A percentile compares a stretch with the other conserved stretches of the same genome.
These are phyloP conservation scores for Cyphomyrus plagiostoma DNA, from an alignment of 2,113 vertebrate species.

Conservation along the genomic window DNA sequence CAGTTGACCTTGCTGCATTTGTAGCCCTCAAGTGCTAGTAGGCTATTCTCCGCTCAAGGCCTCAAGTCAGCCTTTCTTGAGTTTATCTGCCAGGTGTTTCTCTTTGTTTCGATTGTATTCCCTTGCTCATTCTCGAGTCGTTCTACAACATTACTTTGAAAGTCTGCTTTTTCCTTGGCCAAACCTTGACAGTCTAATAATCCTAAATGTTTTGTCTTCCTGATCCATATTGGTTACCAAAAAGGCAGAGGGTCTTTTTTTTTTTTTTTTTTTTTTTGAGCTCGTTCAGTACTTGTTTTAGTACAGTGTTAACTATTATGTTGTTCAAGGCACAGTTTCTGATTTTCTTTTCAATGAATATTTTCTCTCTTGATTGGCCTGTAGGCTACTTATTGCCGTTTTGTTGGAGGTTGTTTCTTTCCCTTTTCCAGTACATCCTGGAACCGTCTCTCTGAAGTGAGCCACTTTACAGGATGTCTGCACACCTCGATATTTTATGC, in stretches of 20 bases:
- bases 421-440: background rate
- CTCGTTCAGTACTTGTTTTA: background rate
- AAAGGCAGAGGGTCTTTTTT: background rate
- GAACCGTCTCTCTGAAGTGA: background rate
- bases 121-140: background rate
- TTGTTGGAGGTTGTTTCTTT: background rate
- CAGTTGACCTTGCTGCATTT: background rate
- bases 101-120: background rate
- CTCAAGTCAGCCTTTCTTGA: background rate
- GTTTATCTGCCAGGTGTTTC: background rate
- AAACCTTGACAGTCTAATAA: background rate
- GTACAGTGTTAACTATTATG: background rate
- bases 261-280: background rate
- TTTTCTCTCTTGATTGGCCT: background rate
- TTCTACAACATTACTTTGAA: background rate
- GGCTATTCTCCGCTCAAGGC: background rate
- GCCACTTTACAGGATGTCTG: background rate
- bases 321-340: background rate
- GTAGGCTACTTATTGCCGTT: background rate
- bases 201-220: background rate
- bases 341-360: background rate
- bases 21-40: background rate
- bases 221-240: background rate
- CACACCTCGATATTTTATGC: background rate
- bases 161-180: background rate